Base-by-base conservation (phyloP, 2,888 invertebrate species). In the Drosophila conformis region DNA sequence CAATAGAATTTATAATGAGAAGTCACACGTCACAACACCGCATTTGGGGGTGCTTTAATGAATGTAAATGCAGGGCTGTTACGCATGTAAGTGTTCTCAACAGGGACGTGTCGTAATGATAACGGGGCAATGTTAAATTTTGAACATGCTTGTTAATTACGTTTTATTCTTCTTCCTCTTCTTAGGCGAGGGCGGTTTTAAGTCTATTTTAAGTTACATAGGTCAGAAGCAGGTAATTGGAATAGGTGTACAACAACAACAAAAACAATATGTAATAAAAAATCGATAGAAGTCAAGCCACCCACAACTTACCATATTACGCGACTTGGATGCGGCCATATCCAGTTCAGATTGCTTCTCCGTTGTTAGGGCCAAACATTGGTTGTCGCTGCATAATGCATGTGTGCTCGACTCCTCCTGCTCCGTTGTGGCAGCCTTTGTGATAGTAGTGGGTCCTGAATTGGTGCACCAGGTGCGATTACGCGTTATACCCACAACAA, bases 401-500 rank as follows among this genome's bases (percentile, higher is more conserved):
- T 81, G 38, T 36, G 35, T 36, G 69, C 13, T 51, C 25, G 65
- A 29, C 29, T 57, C 64, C 31, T 69, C 66, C 27, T 65, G 35
- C 29, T 57, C 64, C 36, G 72, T 68, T 71, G 63, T 35, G 56
- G 64, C 49, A 25, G 46, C 8, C 0, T 15, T 46, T 60, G 57
- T 62, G 62, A 83, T 82, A 89, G 89, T 87, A 73, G 82, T 89
- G 77, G 77, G 70, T 60, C 82, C 82, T 69, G 78, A 77, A 85
- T 85, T 78, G 46, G 46, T 46, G 78, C 78, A 78, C 66, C 82
- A 86, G 82, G 80, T 89, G 76, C 83, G 91, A 86, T 73, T 86
- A 65, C 89, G 91, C 71, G 81, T 81, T 31, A 89, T 67, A 53
- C 77, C 70, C 42, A 79, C 79, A 68, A 81, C 61, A 52, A 38